phyloP scores from a whole-genome alignment of 2,113 vertebrate species.

The Falco punctatus region DNA sequence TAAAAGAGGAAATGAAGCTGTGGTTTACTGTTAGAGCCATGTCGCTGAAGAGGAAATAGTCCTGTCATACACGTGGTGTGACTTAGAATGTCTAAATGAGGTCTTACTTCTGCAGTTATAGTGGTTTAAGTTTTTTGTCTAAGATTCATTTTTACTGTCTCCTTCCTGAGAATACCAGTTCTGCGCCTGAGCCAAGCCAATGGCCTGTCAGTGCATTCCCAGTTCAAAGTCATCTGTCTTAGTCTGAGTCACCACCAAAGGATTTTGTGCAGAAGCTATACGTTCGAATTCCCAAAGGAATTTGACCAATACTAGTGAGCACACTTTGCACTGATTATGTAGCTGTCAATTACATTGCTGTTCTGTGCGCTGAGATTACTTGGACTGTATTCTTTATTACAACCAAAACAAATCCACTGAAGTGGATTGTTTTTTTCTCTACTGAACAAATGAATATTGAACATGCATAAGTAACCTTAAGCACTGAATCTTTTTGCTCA shows the following conservation, averaged over 20 bases:
- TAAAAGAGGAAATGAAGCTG: neutral
- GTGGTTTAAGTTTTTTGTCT: neutral
- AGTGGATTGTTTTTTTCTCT: neutral
- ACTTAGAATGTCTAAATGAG: neutral
- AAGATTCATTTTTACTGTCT: neutral
- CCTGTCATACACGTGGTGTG: neutral
- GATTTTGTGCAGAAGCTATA: conserved; percentile 4
- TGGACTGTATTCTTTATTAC: neutral
- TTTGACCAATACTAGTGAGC: neutral
- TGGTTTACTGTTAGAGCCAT: neutral
- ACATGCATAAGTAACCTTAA: neutral
- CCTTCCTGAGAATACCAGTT: neutral
- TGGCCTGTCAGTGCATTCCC: neutral
- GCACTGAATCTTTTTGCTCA: neutral
- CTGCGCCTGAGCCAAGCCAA: neutral
- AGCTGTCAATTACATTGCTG: conserved; percentile 26
- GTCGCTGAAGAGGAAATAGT: neutral
- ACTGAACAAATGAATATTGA: neutral
- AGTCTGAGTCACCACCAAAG: neutral
- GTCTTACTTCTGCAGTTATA: neutral
- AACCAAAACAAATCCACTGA: conserved; percentile 4
- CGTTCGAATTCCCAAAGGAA: conserved; percentile 48
- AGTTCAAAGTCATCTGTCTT: neutral
- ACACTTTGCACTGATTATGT: conserved; percentile 50
- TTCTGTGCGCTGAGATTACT: conserved; percentile 15